Evolutionary conservation across 2,113 vertebrate species (phyloP).

Genomic region (Lepus americanus): DNA sequence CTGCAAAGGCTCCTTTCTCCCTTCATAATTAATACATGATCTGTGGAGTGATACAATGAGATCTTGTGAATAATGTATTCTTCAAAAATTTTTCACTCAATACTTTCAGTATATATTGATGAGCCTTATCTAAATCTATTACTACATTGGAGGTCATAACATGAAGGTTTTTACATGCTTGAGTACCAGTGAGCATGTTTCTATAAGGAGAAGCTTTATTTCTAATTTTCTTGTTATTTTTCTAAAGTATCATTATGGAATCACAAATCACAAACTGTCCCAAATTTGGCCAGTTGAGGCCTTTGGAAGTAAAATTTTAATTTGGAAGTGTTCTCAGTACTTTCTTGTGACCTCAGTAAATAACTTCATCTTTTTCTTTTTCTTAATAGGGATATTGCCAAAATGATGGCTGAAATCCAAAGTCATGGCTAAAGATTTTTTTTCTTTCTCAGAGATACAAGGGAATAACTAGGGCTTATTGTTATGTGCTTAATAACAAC

Average conservation of each 20-base stretch:
- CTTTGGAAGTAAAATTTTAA: constrained; percentile 40
- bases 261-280: neutral
- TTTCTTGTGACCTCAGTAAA: constrained; percentile 44
- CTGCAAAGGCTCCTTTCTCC: neutral
- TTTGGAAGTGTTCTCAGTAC: constrained; percentile 5
- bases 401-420: constrained; percentile 11
- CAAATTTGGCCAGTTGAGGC: neutral
- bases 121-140: neutral
- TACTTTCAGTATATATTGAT: neutral
- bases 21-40: constrained; percentile 13
- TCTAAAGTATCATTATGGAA: neutral
- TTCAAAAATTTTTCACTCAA: constrained; percentile 37
- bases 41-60: neutral
- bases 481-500: constrained; percentile 40
- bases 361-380: constrained; percentile 4
- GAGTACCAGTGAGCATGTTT: neutral
- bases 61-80: constrained; percentile 26
- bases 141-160: neutral
- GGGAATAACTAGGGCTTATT: constrained; percentile 4
- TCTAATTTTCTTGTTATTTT: constrained; percentile 20
- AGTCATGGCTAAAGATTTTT: constrained; percentile 27
- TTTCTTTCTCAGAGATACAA: neutral
- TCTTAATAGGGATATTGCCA: neutral
- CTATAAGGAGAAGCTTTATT: neutral
- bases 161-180: neutral